A percentile compares a stretch with the other conserved stretches of the same genome.
These are phyloP conservation scores for Streblospio benedicti DNA, from an alignment of 1,140 invertebrate species.

Conservation along the genomic window DNA sequence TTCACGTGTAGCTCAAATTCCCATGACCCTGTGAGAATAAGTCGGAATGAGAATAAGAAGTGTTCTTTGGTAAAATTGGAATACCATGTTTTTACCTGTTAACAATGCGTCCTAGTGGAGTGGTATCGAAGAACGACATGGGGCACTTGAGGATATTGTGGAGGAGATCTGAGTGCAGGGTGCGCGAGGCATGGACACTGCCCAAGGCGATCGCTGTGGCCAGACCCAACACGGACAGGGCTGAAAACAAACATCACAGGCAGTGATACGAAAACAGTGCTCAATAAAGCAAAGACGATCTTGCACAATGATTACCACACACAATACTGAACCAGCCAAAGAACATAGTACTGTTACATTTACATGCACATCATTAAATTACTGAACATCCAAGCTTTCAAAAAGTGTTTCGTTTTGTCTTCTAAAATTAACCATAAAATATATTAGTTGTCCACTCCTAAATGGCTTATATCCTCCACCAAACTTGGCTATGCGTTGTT, in stretches of 20 bases:
- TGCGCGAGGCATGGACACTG: slow-evolving; percentile 3
- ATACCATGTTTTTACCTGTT: slow-evolving; percentile 59
- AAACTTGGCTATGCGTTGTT: too few species aligned
- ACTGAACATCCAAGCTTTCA: too few species aligned
- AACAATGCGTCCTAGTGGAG: slow-evolving; percentile 52
- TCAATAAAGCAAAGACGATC: not conserved
- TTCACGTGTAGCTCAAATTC: too few species aligned
- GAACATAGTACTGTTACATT: too few species aligned
- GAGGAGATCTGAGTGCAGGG: slow-evolving; percentile 20
- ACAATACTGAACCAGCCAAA: too few species aligned
- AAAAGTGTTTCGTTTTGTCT: too few species aligned
- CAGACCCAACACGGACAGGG: not conserved
- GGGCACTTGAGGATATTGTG: slow-evolving; percentile 56
- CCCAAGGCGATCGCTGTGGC: slow-evolving; percentile 5
- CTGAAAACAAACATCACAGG: not conserved
- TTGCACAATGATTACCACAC: not conserved
- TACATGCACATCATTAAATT: too few species aligned
- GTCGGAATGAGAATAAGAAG: not conserved
- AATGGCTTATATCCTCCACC: too few species aligned
- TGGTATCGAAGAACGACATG: slow-evolving; percentile 61
- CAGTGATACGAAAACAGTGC: not conserved
- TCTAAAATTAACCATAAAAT: too few species aligned
- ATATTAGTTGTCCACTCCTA: too few species aligned
- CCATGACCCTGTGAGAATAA: not conserved
- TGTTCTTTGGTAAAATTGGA: slow-evolving; percentile 37